Base-by-base conservation (phyloP, 2,888 invertebrate genomes). In the Litoditis marina region DNA sequence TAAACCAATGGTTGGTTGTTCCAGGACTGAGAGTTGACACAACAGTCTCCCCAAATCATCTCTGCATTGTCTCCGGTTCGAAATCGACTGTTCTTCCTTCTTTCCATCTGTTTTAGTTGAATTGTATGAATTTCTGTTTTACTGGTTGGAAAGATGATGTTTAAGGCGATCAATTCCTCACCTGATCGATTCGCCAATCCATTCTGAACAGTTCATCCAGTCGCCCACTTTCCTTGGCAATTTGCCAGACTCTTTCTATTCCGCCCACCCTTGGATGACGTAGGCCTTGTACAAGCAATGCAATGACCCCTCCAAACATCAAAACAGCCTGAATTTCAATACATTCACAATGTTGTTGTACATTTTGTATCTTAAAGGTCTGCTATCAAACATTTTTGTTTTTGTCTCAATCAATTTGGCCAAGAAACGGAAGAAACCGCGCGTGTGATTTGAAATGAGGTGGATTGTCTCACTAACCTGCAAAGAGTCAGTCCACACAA, bases 401-500 rank as follows among this genome's bases (percentile, higher is more conserved):
- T 3, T 8, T 42, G 4, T 6, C 42, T 19, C n/a, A 16, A 19
- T 16, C 4, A 19, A 19, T 42, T n/a, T n/a, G n/a, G n/a, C n/a
- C n/a, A n/a, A n/a, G n/a, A n/a, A n/a, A n/a, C n/a, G n/a, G n/a
- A n/a, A n/a, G n/a, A n/a, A n/a, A n/a, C n/a, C n/a, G n/a, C n/a
- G n/a, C n/a, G n/a, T n/a, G n/a, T n/a, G n/a, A 39, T 19, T 19
- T 16, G 39, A 1, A 34, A 22, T 44, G 2, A 1, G 19, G 13
- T 2, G 25, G 5, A 7, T 55, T 11, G n/a, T 4, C 6, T 28
- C 39, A 47, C 13, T 19, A 44, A 69, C 69, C 65, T 69, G 71
- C 16, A 78, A 60, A 11, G 77, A 74, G 55, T 77, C 77, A 0
- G 76, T 73, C 77, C 77, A 77, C 2, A 77, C 77, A 11, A 78